Base-by-base conservation (phyloP, 2,113 vertebrate genomes). In the Psophia crepitans region DNA sequence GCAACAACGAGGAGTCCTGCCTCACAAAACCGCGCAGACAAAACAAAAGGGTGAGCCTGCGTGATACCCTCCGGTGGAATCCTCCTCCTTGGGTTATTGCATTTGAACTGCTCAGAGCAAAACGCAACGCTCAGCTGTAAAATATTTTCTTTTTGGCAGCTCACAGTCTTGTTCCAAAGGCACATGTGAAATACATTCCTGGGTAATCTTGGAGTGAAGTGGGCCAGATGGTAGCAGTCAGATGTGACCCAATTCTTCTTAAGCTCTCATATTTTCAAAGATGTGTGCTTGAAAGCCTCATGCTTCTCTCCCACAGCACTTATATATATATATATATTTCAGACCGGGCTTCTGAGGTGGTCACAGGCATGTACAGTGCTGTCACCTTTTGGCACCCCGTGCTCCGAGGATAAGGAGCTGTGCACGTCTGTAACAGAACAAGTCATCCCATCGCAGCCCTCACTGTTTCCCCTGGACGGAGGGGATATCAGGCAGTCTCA, bases 171-270 rank as follows among this genome's bases (percentile, higher is more conserved):
- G 93, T 96, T 97, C 96, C 96, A 91, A 91, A 97, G 87, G 90
- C 96, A 96, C 97, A 97, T 97, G 96, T 97, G 96, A 97, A 97
- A 97, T 79, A 79, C 95, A 97, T 97, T 97, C 95, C 95, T 97
- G 91, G 95, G 78, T 94, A 97, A 97, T 97, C 95, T 97, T 92
- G 86, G 88, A 95, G 96, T 92, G 93, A 96, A 97, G 78, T 71
- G 96, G 94, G 97, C 96, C 97, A 97, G 97, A 97, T 97, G 97
- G 97, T 97, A 97, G 97, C 96, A 97, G 94, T 97, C 95, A 97
- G 95, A 97, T 93, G 94, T 96, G 96, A 97, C 94, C 96, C 96
- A 97, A 44, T 97, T 97, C 94, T 95, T 94, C 84, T 93, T 88
- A 96, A 95, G 90, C 90, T 94, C 80, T 96, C 90, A 56, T 70